Evolutionary conservation across 37 sponge, comb jelly and placozoan species (phyloP).

Genomic region (Haliclona indistincta): DNA sequence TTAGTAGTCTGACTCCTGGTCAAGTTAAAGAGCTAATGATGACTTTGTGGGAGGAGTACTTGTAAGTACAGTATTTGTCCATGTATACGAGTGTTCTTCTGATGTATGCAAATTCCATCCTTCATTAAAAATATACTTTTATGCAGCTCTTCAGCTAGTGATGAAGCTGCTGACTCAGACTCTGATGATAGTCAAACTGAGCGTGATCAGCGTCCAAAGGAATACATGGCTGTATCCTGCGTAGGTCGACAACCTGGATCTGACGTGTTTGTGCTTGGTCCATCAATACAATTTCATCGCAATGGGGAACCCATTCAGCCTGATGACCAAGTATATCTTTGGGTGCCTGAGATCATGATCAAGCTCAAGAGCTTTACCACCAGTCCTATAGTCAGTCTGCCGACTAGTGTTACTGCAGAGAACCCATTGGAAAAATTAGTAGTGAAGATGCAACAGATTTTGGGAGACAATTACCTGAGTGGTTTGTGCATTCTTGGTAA

Average conservation of each 20-base stretch:
- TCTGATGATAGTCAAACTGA: neutral
- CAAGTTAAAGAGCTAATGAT: neutral
- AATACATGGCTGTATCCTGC: conserved; percentile 13
- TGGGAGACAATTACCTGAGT: neutral
- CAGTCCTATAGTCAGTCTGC: neutral
- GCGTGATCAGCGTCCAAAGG: neutral
- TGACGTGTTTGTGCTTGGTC: conserved; percentile 15
- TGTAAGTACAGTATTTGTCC: too few species aligned
- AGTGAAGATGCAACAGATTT: neutral
- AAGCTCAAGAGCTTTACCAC: neutral
- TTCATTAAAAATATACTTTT: too few species aligned
- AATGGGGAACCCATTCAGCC: conserved; percentile 8
- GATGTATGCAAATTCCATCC: too few species aligned
- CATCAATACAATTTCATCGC: neutral
- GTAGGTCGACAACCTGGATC: conserved; percentile 22
- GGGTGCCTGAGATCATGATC: neutral
- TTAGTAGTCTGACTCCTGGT: neutral
- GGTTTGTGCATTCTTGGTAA: conserved; percentile 20
- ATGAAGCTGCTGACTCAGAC: neutral
- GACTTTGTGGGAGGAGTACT: conserved; percentile 1
- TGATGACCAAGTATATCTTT: conserved; percentile 6
- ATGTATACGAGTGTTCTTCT: too few species aligned
- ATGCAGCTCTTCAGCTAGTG: too few species aligned
- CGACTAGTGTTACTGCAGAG: neutral
- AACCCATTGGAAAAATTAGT: conserved; percentile 4